Base-by-base conservation (phyloP, 2,888 invertebrate species). In the Tridacna gigas region DNA sequence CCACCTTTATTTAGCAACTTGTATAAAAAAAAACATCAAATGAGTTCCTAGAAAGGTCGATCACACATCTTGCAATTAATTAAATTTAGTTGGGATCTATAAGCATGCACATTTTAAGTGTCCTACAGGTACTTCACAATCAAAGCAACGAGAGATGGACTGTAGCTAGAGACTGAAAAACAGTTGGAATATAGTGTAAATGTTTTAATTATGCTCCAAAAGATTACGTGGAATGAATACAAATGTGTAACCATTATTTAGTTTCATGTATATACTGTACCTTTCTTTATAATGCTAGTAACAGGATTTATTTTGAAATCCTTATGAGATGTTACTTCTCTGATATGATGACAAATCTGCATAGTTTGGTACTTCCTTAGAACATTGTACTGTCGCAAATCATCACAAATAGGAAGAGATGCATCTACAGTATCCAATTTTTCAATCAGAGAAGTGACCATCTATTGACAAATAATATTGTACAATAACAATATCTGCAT, bases 201-300 rank as follows among this genome's bases (percentile, higher is more conserved):
- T n/a, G n/a, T n/a, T n/a, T 77, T 67, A 77, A 67, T 66, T 77
- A 66, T 77, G 77, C 45, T 77, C 77, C 56, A 51, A 69, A 37
- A 67, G 66, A 77, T 67, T 77, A 45, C 66, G 77, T 37, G 77
- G 77, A 25, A 67, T 56, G 47, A 48, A 66, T 18, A 76, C 47
- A 65, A 28, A 77, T 22, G 66, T 51, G 25, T 77, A 48, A 2
- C 45, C 37, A 1, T 65, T 47, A 48, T 56, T 20, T 28, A 67
- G 51, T 48, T 77, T 67, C 77, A 77, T 77, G 9, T 48, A 67
- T 25, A 67, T 48, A 77, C 77, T 66, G n/a, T n/a, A n/a, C n/a
- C n/a, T 48, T 77, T 77, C 37, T 66, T 77, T 67, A 56, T 3
- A 28, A 78, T 56, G 22, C 69, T 71, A 11, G 56, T 56, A 28